Conservation (phyloP, 2,888 invertebrate species). For the Patella pellucida region DNA sequence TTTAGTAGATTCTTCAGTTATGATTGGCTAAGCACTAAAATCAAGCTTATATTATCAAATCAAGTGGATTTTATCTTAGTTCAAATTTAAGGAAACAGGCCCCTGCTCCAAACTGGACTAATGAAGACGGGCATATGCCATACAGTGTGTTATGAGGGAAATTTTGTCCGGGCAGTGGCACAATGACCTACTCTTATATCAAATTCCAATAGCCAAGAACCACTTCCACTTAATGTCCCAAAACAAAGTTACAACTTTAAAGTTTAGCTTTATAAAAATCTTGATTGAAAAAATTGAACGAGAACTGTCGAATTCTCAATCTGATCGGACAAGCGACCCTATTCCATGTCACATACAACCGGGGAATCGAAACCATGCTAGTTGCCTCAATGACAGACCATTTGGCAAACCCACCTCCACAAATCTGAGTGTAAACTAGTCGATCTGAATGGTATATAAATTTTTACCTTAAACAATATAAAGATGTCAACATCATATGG, state of each 20-base stretch:
- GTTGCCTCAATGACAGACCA: too few relatives aligned
- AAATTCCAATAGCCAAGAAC: not conserved
- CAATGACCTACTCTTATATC: not conserved
- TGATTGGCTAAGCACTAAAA: too few relatives aligned
- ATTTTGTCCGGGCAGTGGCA: not conserved
- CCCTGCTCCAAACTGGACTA: not conserved
- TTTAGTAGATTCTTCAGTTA: too few relatives aligned
- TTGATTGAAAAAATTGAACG: too few relatives aligned
- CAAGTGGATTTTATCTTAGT: too few relatives aligned
- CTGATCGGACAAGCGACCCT: not conserved
- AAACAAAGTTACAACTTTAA: too few relatives aligned
- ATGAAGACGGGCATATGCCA: not conserved
- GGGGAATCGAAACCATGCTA: not conserved
- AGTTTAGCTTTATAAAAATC: too few relatives aligned
- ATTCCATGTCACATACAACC: not conserved
- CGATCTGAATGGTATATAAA: not conserved
- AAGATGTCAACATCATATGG: constrained; percentile 99
- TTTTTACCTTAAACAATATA: constrained; percentile 77
- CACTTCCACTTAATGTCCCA: too few relatives aligned
- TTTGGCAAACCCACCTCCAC: not conserved
- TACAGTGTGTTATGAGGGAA: not conserved
- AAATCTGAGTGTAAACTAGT: not conserved
- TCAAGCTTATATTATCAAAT: too few relatives aligned
- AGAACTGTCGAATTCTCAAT: not conserved
- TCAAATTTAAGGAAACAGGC: too few relatives aligned